A percentile compares a stretch with the other conserved stretches of the same genome.
These are phyloP conservation scores for Sarcophaga caerulescens DNA, from an alignment of 2,888 invertebrate genomes.

Conservation along the genomic window DNA sequence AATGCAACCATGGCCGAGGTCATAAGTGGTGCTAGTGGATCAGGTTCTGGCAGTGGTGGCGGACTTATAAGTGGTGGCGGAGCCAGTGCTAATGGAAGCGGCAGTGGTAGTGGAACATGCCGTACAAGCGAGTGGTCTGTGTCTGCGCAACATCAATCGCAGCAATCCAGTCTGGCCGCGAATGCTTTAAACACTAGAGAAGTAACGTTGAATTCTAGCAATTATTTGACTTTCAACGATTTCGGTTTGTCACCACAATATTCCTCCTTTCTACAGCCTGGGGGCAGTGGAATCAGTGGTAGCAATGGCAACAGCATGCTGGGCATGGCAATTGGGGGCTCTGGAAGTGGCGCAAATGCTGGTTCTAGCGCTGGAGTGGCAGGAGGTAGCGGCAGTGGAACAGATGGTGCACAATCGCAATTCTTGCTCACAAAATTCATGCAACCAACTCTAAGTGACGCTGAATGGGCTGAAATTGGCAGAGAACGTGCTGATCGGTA, in stretches of 20 bases:
- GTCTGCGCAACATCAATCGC: constrained; percentile 79
- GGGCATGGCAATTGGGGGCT: constrained; percentile 75
- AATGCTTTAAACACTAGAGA: constrained; percentile 80
- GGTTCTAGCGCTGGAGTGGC: constrained; percentile 70
- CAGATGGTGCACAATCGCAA: constrained; percentile 76
- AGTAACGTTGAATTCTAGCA: constrained; percentile 75
- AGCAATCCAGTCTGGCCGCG: constrained; percentile 78
- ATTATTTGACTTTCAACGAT: constrained; percentile 73
- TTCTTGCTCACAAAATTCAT: constrained; percentile 82
- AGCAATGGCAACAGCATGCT: constrained; percentile 74
- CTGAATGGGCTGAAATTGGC: constrained; percentile 83
- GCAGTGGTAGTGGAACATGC: constrained; percentile 71
- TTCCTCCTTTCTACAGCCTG: constrained; percentile 72
- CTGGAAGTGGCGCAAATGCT: constrained; percentile 71
- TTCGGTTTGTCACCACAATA: constrained; percentile 72
- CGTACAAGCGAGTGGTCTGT: constrained; percentile 80
- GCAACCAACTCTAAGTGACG: constrained; percentile 82
- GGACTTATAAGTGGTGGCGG: constrained; percentile 71
- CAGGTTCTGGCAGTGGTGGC: constrained; percentile 61
- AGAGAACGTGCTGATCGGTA: constrained; percentile 84
- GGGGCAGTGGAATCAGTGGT: constrained; percentile 73
- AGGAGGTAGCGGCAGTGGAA: constrained; percentile 69
- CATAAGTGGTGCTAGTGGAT: constrained; percentile 79
- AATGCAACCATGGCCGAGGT: constrained; percentile 82
- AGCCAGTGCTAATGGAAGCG: constrained; percentile 72